These are phyloP conservation scores for Calidris pugnax DNA, from an alignment of 2,113 vertebrate species.

Conservation along the genomic window DNA sequence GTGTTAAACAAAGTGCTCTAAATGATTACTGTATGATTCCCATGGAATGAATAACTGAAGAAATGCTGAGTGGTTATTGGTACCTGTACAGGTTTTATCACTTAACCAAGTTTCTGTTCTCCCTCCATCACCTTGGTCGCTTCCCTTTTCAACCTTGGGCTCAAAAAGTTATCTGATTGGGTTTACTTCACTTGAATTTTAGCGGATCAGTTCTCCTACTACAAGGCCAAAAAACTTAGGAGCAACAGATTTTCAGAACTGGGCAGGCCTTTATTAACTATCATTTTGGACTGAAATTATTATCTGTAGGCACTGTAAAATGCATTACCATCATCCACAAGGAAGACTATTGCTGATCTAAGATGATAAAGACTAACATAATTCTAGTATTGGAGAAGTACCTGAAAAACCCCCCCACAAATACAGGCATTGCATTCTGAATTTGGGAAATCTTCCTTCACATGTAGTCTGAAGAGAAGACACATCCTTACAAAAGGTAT, in stretches of 20 bases:
- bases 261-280: background rate
- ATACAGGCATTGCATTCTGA: background rate
- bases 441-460: background rate
- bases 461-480: background rate
- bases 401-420: background rate
- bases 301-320: background rate
- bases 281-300: background rate
- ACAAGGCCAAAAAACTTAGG: background rate
- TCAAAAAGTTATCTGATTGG: background rate
- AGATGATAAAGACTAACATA: background rate
- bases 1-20: background rate
- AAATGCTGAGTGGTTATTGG: background rate
- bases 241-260: background rate
- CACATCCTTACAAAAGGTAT: background rate
- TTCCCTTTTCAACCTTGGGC: background rate
- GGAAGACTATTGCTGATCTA: background rate
- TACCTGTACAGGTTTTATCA: background rate
- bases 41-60: background rate
- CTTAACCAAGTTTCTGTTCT: background rate
- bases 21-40: background rate
- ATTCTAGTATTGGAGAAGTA: background rate
- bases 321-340: background rate
- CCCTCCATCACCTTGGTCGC: background rate
- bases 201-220: background rate
- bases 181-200: background rate